Evolutionary conservation across 2,888 invertebrate genomes (phyloP).

Genomic region (Petrophora chlorosata): DNA sequence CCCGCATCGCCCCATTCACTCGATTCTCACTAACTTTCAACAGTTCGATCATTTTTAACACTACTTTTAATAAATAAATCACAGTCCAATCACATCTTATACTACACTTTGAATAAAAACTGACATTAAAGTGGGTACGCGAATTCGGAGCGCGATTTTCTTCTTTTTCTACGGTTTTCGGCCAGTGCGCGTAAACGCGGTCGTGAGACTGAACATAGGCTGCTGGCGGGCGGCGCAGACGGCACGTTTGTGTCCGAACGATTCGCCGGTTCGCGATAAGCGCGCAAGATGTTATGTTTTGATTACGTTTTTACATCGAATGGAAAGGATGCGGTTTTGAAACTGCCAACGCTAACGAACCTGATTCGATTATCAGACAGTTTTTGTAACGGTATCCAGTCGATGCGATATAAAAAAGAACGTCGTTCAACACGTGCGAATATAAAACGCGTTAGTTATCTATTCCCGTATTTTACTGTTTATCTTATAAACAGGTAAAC

Average conservation of each 20-base stretch:
- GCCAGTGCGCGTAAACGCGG: constrained; percentile 49
- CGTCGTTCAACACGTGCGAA: constrained; percentile 16
- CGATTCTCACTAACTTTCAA: constrained; percentile 69
- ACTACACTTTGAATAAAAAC: constrained; percentile 33
- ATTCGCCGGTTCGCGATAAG: constrained; percentile 49
- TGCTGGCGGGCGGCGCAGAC: neutral
- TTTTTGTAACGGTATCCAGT: constrained; percentile 27
- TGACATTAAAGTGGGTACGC: constrained; percentile 36
- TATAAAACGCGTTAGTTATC: constrained; percentile 21
- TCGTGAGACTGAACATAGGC: constrained; percentile 44
- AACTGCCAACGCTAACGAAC: constrained; percentile 32
- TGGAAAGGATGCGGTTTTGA: constrained; percentile 37
- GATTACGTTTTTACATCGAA: constrained; percentile 43
- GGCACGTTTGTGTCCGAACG: constrained; percentile 31
- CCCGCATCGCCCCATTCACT: constrained; percentile 70
- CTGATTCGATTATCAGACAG: constrained; percentile 32
- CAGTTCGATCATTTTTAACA: constrained; percentile 70
- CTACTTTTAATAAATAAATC: constrained; percentile 48
- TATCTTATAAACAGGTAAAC: constrained; percentile 26
- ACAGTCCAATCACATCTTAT: constrained; percentile 64
- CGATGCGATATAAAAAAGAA: constrained; percentile 12
- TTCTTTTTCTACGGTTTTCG: constrained; percentile 35
- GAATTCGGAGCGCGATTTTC: constrained; percentile 24
- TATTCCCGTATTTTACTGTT: constrained; percentile 33
- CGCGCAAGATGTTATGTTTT: constrained; percentile 58